A percentile compares a stretch with the other conserved stretches of the same genome.
phyloP scores from a whole-genome alignment of 2,888 invertebrate genomes.

The Anticlea derivata region DNA sequence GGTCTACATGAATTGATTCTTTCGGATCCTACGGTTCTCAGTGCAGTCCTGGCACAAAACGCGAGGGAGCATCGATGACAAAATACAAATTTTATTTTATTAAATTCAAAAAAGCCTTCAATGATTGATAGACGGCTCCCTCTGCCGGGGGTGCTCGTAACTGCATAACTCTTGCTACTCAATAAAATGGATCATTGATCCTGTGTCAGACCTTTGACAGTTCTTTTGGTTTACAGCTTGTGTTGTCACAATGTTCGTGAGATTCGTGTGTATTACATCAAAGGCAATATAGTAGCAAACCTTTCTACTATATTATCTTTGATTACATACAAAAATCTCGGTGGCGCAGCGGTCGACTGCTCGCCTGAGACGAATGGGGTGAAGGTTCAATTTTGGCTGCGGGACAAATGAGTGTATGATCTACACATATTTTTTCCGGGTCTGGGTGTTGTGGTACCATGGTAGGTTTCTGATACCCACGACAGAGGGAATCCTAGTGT shows the following conservation, averaged over 20 bases:
- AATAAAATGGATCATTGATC: slow-evolving; percentile 78
- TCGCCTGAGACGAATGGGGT: too few species aligned
- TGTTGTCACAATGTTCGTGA: neutral
- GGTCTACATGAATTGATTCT: neutral
- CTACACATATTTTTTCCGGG: too few species aligned
- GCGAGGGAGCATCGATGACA: slow-evolving; percentile 82
- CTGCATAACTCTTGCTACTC: slow-evolving; percentile 78
- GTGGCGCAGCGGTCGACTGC: too few species aligned
- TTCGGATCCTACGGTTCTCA: slow-evolving; percentile 20
- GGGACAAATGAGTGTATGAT: too few species aligned
- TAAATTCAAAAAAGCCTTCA: slow-evolving; percentile 84
- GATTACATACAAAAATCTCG: too few species aligned
- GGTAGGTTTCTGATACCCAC: too few species aligned
- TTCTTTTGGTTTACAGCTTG: slow-evolving; percentile 21
- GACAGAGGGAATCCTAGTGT: too few species aligned
- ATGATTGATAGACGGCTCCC: slow-evolving; percentile 83
- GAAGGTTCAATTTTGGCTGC: too few species aligned
- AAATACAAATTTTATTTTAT: slow-evolving; percentile 85
- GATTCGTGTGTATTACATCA: too few species aligned
- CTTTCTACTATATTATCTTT: too few species aligned
- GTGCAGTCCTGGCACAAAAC: slow-evolving; percentile 63
- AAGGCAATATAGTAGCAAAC: too few species aligned
- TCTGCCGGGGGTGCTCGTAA: slow-evolving; percentile 45
- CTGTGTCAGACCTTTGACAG: slow-evolving; percentile 34
- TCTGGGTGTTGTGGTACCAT: too few species aligned